phyloP scores from a whole-genome alignment of 2,797 vertebrate species.

The Pangasius macronema region DNA sequence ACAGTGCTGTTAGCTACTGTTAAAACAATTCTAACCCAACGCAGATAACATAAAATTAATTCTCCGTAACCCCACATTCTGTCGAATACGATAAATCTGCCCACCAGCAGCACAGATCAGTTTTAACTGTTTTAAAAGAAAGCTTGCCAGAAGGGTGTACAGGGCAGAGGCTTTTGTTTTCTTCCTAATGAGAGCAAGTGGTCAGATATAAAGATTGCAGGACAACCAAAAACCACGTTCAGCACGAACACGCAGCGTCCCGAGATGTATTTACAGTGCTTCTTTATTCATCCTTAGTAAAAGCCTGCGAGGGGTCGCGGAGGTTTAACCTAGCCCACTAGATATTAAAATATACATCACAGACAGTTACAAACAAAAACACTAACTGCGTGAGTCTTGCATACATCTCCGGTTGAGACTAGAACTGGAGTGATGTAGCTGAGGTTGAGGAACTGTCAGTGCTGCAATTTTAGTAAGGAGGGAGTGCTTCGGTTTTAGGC shows the following conservation, averaged over 20 bases:
- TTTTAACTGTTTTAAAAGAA: not conserved
- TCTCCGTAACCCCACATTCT: not conserved
- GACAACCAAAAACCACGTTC: not conserved
- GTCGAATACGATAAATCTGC: no score
- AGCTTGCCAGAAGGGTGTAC: not conserved
- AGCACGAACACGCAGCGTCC: not conserved
- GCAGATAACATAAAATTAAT: not conserved
- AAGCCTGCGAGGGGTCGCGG: not conserved
- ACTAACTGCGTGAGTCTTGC: not conserved
- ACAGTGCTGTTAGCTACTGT: not conserved
- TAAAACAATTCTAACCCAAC: not conserved
- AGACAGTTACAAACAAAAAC: not conserved
- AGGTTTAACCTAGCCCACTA: not conserved
- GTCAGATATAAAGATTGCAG: not conserved
- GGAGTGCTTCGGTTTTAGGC: not conserved
- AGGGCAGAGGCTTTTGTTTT: not conserved
- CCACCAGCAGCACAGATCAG: no score
- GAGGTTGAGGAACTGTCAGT: not conserved
- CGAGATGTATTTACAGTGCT: not conserved
- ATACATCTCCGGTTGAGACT: not conserved
- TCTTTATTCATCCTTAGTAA: not conserved
- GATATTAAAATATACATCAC: not conserved
- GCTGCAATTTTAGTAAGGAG: not conserved
- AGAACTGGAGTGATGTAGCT: not conserved
- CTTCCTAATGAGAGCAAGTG: not conserved